Base-by-base conservation (phyloP, 2,797 vertebrate genomes). In the Poecilia velifera region DNA sequence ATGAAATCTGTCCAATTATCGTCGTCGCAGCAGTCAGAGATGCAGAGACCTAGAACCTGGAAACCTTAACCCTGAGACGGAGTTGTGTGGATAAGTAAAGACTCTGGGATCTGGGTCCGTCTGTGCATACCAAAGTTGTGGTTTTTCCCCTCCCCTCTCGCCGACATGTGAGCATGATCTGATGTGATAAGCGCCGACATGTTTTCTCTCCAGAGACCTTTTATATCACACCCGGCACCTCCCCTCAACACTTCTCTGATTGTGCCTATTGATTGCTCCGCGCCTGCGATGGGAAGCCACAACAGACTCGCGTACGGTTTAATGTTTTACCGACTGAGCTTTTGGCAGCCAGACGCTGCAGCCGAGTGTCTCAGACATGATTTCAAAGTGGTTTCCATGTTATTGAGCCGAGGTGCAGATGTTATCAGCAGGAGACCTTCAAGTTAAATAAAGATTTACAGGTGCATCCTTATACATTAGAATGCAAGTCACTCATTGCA, bases 111-210 rank as follows among this genome's bases (percentile, higher is more conserved):
- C 34, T 79, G 76, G 77, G 64, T 20, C 14, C 59, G 79, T 80
- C 51, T 1, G 25, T 59, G 79, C 70, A 79, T 79, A 78, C 76
- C 81, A 47, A 68, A 81, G 76, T 76, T 79, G 79, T 43, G 73
- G 14, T 66, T 49, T 31, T 31, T 47, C 16, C 16, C 70, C 74
- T 72, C 31, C 68, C 6, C 73, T 31, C 64, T 57, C 43, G 39
- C 83, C 31, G 84, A 89, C 25, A 73, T 76, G 79, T 77, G 75
- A 85, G 85, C 87, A 89, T 93, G 92, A 94, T 93, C 92, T 93
- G 91, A 95, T 95, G 91, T 93, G 92, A 95, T 95, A 90, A 88
- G 90, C 72, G 20, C 74, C 82, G 92, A 91, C 94, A 90, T 92
- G 92, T 91, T 92, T 89, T 90, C 74, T 85, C 94, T 93, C 92